Evolutionary conservation across 2,797 vertebrate species (phyloP), one percentile per base, ranked within the genome.

Genomic region (Sandelia bainsii): DNA sequence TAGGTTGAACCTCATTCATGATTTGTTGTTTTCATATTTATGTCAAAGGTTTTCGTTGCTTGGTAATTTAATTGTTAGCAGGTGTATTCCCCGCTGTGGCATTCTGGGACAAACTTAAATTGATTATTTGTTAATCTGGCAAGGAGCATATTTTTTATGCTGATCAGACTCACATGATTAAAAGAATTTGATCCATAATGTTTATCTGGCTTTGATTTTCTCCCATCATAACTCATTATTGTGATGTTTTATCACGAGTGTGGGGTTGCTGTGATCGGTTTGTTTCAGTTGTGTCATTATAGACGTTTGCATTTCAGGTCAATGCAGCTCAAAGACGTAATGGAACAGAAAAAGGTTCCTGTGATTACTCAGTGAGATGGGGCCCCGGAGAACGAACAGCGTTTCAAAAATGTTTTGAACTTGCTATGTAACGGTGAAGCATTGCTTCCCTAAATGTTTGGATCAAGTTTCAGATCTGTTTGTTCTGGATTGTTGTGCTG

Each of bases 381-480:
- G 7, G 3, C 4, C 11, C 37, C 29, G 27, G 51, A n/a, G 34
- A 34, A 25, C n/a, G 42, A 19, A 2, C 1, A 5, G 23, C 3
- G 32, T 77, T 69, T 66, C 16, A 58, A 29, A 54, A 63, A 73
- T 67, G 74, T 57, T 74, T 34, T 8, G 29, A 32, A 29, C 67
- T 39, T 50, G 44, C 34, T 32, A n/a, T 3, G 3, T n/a, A 56
- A 48, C 62, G 25, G 5, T 25, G 64, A 62, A 53, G 50, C 12
- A 61, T 72, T 20, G 19, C 25, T 34, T 81, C 40, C 64, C 23
- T 50, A 61, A 46, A 75, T 25, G 10, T 34, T 59, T 51, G 5
- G 42, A 56, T 44, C 0, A 25, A 20, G 29, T 50, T 62, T 56
- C 44, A 6, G 20, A 70, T 20, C 46, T 11, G 9, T 53, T 71